Evolutionary conservation across 2,888 invertebrate species (phyloP).

Genomic region (Anarsia innoxiella): DNA sequence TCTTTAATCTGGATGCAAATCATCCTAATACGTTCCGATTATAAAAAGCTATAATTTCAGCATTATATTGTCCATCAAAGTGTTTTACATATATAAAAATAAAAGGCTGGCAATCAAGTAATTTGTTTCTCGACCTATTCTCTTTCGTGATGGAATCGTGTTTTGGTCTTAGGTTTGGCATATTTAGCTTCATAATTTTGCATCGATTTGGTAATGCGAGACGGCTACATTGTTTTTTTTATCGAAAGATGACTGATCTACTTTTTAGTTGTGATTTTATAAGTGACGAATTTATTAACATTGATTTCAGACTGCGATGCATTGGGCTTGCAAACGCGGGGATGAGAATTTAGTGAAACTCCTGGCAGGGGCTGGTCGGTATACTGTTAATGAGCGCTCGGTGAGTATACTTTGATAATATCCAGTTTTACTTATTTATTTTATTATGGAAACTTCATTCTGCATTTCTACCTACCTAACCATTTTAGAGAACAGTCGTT

Average conservation of each 20-base stretch:
- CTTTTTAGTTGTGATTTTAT: too few relatives aligned
- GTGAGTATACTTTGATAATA: slow-evolving; percentile 66
- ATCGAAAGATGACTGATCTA: too few relatives aligned
- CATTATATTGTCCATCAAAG: slow-evolving; percentile 74
- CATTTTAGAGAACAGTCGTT: too few relatives aligned
- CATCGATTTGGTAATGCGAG: slow-evolving; percentile 34
- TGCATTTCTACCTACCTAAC: too few relatives aligned
- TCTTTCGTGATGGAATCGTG: slow-evolving; percentile 58
- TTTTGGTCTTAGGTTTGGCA: slow-evolving; percentile 46
- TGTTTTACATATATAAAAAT: slow-evolving; percentile 72
- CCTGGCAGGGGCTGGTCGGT: slow-evolving; percentile 88
- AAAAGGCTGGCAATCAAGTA: slow-evolving; percentile 67
- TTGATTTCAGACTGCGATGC: slow-evolving; percentile 89
- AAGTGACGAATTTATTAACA: too few relatives aligned
- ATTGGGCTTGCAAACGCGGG: slow-evolving; percentile 97
- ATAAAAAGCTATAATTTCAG: slow-evolving; percentile 71
- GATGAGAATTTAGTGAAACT: slow-evolving; percentile 93
- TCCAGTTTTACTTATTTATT: background rate
- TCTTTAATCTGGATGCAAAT: slow-evolving; percentile 74
- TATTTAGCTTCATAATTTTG: slow-evolving; percentile 44
- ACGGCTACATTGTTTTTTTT: too few relatives aligned
- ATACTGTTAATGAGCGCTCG: slow-evolving; percentile 89
- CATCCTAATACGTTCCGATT: slow-evolving; percentile 73
- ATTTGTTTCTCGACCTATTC: slow-evolving; percentile 70
- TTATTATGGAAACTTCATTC: too few relatives aligned